phyloP scores from a whole-genome alignment of 2,888 invertebrate species.

The Hetaerina titia region DNA sequence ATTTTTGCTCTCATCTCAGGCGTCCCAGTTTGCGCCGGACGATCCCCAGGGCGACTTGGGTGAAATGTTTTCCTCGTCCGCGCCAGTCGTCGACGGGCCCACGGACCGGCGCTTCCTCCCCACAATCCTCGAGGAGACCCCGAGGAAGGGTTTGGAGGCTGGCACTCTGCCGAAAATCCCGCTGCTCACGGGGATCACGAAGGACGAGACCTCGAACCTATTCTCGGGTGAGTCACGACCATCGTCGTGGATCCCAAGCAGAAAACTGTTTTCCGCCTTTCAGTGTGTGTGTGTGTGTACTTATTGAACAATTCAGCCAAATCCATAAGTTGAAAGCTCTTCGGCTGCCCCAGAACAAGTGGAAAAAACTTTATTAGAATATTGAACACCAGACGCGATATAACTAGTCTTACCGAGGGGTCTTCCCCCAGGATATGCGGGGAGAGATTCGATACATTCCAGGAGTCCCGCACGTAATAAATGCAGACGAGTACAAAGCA shows the following conservation, averaged over 20 bases:
- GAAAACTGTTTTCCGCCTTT: too few relatives aligned
- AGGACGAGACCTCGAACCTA: conserved; percentile 85
- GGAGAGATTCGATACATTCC: too few relatives aligned
- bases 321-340: too few relatives aligned
- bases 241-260: neutral
- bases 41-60: conserved; percentile 1
- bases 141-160: conserved; percentile 81
- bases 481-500: too few relatives aligned
- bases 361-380: too few relatives aligned
- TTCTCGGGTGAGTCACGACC: conserved; percentile 81
- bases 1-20: neutral
- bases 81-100: conserved; percentile 84
- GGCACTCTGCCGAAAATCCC: conserved; percentile 82
- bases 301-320: too few relatives aligned
- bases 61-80: conserved; percentile 75
- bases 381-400: too few relatives aligned
- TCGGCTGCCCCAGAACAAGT: too few relatives aligned
- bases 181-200: conserved; percentile 85
- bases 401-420: too few relatives aligned
- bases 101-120: conserved; percentile 85
- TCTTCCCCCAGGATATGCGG: too few relatives aligned
- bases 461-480: too few relatives aligned
- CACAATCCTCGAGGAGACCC: conserved; percentile 82
- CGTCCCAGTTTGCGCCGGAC: neutral
- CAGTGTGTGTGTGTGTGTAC: too few relatives aligned